phyloP scores from a whole-genome alignment of 2,113 vertebrate species.

The Pithys albifrons region DNA sequence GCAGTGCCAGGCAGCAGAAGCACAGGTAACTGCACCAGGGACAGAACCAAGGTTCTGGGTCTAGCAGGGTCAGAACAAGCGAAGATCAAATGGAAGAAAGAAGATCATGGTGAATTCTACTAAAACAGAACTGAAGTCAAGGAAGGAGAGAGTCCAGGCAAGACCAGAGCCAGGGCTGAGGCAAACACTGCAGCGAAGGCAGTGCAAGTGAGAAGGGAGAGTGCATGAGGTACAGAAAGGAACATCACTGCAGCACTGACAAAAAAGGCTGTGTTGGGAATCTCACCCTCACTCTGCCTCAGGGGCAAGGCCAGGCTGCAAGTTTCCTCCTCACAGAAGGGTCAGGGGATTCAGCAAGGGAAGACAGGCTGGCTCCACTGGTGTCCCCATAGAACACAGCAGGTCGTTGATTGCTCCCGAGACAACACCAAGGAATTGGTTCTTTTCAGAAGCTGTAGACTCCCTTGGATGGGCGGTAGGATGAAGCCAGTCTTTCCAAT shows the following conservation, averaged over 20 bases:
- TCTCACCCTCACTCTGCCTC: background rate
- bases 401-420: background rate
- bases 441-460: background rate
- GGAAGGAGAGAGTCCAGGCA: background rate
- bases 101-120: background rate
- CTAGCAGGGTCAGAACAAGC: background rate
- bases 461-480: background rate
- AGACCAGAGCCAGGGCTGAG: background rate
- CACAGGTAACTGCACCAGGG: background rate
- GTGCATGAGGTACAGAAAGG: background rate
- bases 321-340: background rate
- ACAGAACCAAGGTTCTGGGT: background rate
- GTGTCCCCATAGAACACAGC: background rate
- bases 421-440: background rate
- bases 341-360: background rate
- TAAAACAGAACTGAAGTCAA: background rate
- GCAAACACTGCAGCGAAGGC: background rate
- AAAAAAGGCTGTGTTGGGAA: background rate
- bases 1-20: background rate
- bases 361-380: background rate
- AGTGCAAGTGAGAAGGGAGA: background rate
- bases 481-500: background rate
- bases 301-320: background rate
- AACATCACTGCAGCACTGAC: background rate
- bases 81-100: background rate